A percentile compares a stretch with the other conserved stretches of the same genome.
These are phyloP conservation scores for Ceratosolen fusciceps DNA, from an alignment of 1,140 invertebrate genomes.

Conservation along the genomic window DNA sequence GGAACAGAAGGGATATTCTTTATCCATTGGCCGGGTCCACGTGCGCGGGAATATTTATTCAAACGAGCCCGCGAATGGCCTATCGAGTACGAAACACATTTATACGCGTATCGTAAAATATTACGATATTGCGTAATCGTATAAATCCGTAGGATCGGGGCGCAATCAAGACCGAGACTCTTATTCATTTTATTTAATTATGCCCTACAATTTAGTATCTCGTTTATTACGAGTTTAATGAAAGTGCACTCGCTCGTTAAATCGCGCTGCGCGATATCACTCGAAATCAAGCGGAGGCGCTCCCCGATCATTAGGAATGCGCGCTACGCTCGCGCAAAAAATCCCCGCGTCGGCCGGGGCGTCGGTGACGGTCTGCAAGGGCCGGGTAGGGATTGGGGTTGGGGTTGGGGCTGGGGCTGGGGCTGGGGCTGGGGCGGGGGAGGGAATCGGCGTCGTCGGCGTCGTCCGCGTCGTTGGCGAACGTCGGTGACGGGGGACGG, in stretches of 20 bases:
- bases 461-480: no score
- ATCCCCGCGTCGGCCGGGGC: neutral
- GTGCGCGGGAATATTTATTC: slow-evolving; percentile 2
- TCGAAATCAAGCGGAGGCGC: neutral
- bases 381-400: no score
- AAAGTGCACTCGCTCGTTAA: slow-evolving; percentile 17
- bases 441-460: no score
- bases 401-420: no score
- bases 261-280: slow-evolving; percentile 3
- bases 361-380: no score
- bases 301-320: neutral
- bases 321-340: neutral
- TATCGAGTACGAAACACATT: slow-evolving; percentile 15
- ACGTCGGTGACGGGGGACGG: no score
- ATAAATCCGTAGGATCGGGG: slow-evolving; percentile 13
- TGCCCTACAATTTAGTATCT: slow-evolving; percentile 20
- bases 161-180: slow-evolving; percentile 7
- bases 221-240: slow-evolving; percentile 20
- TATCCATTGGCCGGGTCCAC: neutral
- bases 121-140: slow-evolving; percentile 20
- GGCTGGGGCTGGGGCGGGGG: no score
- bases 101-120: neutral
- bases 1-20: no score
- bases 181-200: slow-evolving; percentile 25
- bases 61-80: neutral